Percentiles rank a stretch among this genome's conserved stretches.
phyloP scores from a whole-genome alignment of 2,888 invertebrate species.

The Lutraria lutraria region DNA sequence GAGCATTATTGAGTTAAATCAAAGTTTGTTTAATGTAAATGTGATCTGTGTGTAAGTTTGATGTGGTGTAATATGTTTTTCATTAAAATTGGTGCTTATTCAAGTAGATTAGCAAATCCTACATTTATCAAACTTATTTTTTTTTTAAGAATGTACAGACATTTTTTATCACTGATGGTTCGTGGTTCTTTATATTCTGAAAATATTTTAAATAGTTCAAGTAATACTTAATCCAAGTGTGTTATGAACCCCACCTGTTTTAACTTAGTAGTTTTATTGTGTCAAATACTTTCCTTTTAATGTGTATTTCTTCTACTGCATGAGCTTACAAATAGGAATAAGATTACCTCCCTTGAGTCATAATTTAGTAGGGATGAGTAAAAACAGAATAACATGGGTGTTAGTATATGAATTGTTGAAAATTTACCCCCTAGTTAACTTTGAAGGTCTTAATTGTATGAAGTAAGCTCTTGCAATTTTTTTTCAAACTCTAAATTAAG shows the following conservation, averaged over 20 bases:
- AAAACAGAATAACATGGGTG: too few species aligned
- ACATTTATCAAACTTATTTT: neutral
- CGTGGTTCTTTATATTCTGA: neutral
- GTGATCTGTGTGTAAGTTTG: neutral
- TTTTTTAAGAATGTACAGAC: neutral
- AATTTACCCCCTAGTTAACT: too few species aligned
- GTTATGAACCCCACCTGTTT: neutral
- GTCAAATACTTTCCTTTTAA: neutral
- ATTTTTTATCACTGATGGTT: neutral
- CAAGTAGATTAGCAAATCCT: neutral
- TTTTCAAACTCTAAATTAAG: too few species aligned
- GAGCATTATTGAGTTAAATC: neutral
- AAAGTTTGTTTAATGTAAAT: neutral
- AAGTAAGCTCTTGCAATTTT: too few species aligned
- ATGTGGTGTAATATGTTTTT: neutral
- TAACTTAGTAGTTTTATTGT: neutral
- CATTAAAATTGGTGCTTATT: constrained; percentile 4
- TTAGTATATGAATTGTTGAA: too few species aligned
- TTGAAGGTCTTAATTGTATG: too few species aligned
- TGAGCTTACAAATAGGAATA: neutral
- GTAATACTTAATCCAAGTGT: neutral
- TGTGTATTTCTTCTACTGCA: neutral
- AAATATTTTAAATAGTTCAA: constrained; percentile 2
- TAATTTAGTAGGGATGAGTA: too few species aligned
- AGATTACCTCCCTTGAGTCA: neutral